phyloP scores from a whole-genome alignment of 2,797 vertebrate species.

The Nasua narica region DNA sequence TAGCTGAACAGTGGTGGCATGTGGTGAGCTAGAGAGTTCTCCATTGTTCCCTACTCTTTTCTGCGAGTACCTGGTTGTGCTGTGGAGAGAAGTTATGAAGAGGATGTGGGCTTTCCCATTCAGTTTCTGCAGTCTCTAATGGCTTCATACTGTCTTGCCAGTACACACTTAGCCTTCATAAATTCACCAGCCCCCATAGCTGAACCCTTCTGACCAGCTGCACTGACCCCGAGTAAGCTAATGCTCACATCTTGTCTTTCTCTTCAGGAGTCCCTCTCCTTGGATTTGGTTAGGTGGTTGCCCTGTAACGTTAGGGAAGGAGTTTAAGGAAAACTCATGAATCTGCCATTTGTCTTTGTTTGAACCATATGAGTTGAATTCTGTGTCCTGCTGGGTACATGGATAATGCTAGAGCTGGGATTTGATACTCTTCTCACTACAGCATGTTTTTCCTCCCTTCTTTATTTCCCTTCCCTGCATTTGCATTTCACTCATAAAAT shows the following conservation, averaged over 20 bases:
- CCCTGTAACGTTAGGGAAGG: neutral
- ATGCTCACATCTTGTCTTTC: neutral
- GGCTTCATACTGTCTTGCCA: neutral
- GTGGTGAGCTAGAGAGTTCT: neutral
- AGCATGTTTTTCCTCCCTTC: neutral
- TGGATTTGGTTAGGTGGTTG: neutral
- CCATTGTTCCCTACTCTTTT: neutral
- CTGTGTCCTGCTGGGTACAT: neutral
- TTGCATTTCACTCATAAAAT: slow-evolving; percentile 25
- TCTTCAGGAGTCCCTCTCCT: neutral
- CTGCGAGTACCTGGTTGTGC: neutral
- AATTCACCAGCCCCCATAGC: neutral
- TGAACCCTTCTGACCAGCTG: neutral
- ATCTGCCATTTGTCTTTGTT: neutral
- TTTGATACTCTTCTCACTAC: neutral
- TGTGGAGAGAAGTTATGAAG: neutral
- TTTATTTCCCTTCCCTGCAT: neutral
- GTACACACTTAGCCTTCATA: neutral
- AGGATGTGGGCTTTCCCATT: neutral
- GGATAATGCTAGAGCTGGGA: neutral
- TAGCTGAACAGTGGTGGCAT: neutral
- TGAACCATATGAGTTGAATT: neutral
- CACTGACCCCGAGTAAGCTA: neutral
- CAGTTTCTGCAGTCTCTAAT: neutral
- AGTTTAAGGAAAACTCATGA: neutral